These are phyloP conservation scores for Aleiodes leptofemur DNA, from an alignment of 2,888 invertebrate species.

Conservation along the genomic window DNA sequence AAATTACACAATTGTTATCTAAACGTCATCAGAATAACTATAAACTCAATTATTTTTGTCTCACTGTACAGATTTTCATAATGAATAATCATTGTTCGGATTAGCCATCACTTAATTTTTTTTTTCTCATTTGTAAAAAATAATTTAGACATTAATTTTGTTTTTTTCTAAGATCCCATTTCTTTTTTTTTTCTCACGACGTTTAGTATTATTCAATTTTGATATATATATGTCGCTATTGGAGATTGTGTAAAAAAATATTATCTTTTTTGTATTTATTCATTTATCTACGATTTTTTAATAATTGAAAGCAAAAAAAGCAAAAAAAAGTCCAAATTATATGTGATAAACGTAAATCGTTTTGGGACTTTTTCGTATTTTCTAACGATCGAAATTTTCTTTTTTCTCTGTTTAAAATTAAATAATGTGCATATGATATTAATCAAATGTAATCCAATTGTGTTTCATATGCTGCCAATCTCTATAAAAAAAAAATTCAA, in stretches of 20 bases:
- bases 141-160: background rate
- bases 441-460: constrained; percentile 18
- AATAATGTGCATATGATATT: constrained; percentile 25
- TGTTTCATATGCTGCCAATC: constrained; percentile 15
- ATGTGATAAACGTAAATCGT: constrained; percentile 32
- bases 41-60: too few species aligned
- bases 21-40: too few species aligned
- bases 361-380: constrained; percentile 8
- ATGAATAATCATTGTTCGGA: too few species aligned
- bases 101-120: background rate
- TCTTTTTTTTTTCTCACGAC: background rate
- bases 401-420: background rate
- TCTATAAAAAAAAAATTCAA: background rate
- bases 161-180: background rate
- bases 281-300: constrained; percentile 17
- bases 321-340: constrained; percentile 25
- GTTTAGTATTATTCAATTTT: constrained; percentile 28
- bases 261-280: constrained; percentile 42
- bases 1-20: too few species aligned
- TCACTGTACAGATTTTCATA: too few species aligned
- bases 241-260: constrained; percentile 36
- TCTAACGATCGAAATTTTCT: background rate
- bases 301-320: background rate
- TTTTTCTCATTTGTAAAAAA: background rate
- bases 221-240: constrained; percentile 9